Percentiles rank a stretch among this genome's conserved stretches.
phyloP scores from a whole-genome alignment of 2,888 invertebrate genomes.

The Lypha dubia region DNA sequence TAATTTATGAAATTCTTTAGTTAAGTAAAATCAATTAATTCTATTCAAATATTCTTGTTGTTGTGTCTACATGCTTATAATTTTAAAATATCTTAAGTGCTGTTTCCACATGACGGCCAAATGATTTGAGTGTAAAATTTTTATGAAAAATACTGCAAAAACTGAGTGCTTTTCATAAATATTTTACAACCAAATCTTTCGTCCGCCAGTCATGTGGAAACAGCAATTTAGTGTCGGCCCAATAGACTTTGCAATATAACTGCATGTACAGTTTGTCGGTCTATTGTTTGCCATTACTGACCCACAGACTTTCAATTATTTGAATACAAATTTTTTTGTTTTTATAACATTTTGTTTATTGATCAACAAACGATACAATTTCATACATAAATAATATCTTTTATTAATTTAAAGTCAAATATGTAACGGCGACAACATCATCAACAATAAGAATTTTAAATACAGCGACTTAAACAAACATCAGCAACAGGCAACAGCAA shows the following conservation, averaged over 20 bases:
- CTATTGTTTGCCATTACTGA: slow-evolving; percentile 38
- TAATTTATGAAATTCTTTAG: neutral
- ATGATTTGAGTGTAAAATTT: too few relatives aligned
- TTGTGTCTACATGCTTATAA: neutral
- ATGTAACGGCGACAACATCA: slow-evolving; percentile 4
- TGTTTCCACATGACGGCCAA: too few relatives aligned
- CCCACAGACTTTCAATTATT: slow-evolving; percentile 53
- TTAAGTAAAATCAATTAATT: neutral
- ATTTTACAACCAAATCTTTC: too few relatives aligned
- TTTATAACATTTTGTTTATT: slow-evolving; percentile 32
- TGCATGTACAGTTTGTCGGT: neutral
- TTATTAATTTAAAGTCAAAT: slow-evolving; percentile 45
- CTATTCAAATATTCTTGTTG: neutral
- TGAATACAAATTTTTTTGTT: slow-evolving; percentile 20
- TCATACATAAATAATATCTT: slow-evolving; percentile 18
- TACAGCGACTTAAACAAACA: slow-evolving; percentile 23
- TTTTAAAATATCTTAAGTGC: too few relatives aligned
- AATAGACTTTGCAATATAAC: neutral
- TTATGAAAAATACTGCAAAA: too few relatives aligned
- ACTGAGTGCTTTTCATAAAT: too few relatives aligned
- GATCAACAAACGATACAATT: slow-evolving; percentile 59
- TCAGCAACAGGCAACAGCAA: slow-evolving; percentile 20
- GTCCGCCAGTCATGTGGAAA: too few relatives aligned
- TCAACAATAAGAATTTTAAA: slow-evolving; percentile 24
- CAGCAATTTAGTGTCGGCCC: neutral